Conservation (phyloP, 2,113 vertebrate genomes). For the Rhynchopsitta pachyrhyncha region DNA sequence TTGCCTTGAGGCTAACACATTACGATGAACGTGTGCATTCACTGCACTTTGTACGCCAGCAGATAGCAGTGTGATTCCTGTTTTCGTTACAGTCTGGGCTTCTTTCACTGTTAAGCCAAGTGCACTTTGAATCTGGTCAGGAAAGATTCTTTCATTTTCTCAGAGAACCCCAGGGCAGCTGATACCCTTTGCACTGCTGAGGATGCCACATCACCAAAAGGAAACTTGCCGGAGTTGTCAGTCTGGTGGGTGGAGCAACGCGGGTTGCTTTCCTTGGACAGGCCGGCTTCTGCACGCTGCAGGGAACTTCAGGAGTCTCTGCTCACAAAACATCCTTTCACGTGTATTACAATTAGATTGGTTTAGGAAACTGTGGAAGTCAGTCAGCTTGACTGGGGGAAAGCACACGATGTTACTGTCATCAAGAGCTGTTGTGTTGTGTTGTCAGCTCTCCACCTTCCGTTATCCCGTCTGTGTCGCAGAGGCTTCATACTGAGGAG, state of each 20-base stretch:
- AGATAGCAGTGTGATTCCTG: neutral
- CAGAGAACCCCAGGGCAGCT: neutral
- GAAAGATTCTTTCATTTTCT: neutral
- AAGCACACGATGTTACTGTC: too few relatives aligned
- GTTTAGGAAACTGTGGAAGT: too few relatives aligned
- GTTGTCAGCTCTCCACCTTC: too few relatives aligned
- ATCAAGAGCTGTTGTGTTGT: too few relatives aligned
- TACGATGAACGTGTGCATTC: rapidly evolving
- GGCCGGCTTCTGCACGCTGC: too few relatives aligned
- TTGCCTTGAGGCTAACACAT: neutral
- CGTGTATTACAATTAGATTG: too few relatives aligned
- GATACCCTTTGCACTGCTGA: neutral
- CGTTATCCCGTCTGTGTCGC: too few relatives aligned
- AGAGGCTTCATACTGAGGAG: neutral
- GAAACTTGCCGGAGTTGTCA: neutral
- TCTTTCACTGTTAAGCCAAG: neutral
- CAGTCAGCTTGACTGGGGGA: too few relatives aligned
- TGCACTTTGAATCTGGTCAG: neutral
- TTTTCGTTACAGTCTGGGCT: neutral
- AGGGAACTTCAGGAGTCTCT: too few relatives aligned
- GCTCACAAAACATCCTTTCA: too few relatives aligned
- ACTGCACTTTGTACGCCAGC: rapidly evolving
- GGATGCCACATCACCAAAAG: rapidly evolving
- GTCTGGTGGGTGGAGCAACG: too few relatives aligned
- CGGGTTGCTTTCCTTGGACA: too few relatives aligned